phyloP scores from a whole-genome alignment of 92 coral and sea anemone genomes.

The Scolanthus callimorphus region DNA sequence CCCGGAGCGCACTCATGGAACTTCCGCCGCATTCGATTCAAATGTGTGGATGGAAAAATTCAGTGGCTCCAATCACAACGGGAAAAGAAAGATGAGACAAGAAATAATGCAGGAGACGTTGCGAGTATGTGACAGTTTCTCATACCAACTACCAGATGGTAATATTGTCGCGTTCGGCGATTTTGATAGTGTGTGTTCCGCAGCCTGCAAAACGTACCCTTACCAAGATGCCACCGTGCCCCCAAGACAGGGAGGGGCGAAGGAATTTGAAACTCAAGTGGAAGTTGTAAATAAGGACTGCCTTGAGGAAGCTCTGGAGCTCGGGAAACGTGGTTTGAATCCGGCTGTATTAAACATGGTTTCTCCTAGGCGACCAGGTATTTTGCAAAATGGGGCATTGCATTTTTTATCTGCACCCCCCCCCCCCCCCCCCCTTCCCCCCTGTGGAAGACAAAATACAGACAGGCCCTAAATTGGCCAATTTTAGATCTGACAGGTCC shows the following conservation, averaged over 20 bases:
- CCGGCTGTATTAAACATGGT: conserved; percentile 90
- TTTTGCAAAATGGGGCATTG: not conserved
- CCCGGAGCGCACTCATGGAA: too few relatives aligned
- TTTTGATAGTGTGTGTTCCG: conserved; percentile 59
- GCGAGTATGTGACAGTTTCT: conserved; percentile 56
- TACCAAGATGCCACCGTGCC: conserved; percentile 30
- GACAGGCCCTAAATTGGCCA: too few relatives aligned
- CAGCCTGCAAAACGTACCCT: conserved; percentile 51
- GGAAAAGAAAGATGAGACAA: conserved; percentile 32
- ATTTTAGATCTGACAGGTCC: too few relatives aligned
- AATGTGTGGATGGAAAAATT: conserved; percentile 55
- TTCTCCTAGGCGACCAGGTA: conserved; percentile 78
- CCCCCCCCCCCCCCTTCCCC: too few relatives aligned
- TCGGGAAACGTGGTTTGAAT: conserved; percentile 46
- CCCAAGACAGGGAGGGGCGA: not conserved
- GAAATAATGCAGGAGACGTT: conserved; percentile 67
- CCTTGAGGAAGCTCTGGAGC: conserved; percentile 61
- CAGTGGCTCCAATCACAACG: conserved; percentile 22
- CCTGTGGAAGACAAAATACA: too few relatives aligned
- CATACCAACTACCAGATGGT: conserved; percentile 45
- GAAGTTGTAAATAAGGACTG: conserved; percentile 61
- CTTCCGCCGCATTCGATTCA: conserved; percentile 12
- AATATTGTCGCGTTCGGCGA: conserved; percentile 41
- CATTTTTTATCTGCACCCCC: too few relatives aligned
- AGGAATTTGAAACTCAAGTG: conserved; percentile 20